These are phyloP conservation scores for Paramacrobiotus metropolitanus DNA, from an alignment of 1,140 invertebrate species.

Conservation along the genomic window DNA sequence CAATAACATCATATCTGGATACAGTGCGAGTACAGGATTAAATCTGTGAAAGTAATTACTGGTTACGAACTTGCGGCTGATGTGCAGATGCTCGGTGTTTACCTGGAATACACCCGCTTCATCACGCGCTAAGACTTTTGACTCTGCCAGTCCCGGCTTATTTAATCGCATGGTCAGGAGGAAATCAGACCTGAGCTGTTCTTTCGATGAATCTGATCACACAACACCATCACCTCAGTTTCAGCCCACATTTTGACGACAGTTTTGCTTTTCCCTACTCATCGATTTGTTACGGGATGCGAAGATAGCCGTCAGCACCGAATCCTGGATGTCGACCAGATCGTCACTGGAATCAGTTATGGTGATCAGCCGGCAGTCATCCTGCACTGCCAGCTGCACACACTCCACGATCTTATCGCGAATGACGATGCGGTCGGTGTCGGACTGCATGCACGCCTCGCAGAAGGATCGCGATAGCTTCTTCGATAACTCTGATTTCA, in stretches of 20 bases:
- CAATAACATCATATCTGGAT: too few species aligned
- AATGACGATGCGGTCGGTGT: not conserved
- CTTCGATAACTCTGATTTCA: too few species aligned
- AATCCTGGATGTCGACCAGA: constrained; percentile 22
- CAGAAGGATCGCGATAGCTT: too few species aligned
- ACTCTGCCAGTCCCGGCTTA: constrained; percentile 21
- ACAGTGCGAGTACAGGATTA: too few species aligned
- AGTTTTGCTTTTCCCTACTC: not conserved
- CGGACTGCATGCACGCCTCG: too few species aligned
- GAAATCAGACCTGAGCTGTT: not conserved
- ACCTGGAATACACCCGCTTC: not conserved
- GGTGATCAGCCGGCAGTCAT: not conserved
- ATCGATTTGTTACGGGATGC: not conserved
- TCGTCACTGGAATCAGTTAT: not conserved
- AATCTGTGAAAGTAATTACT: too few species aligned
- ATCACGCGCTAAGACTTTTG: constrained; percentile 19
- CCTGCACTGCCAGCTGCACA: constrained; percentile 15
- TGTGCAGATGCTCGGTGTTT: too few species aligned
- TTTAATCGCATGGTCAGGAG: constrained; percentile 24
- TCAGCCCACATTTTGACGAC: not conserved
- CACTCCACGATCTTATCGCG: constrained; percentile 23
- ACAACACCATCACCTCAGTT: not conserved
- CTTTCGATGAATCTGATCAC: not conserved
- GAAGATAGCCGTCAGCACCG: constrained; percentile 23
- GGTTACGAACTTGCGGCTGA: too few species aligned